Percentiles rank a stretch among this genome's conserved stretches.
phyloP scores from a whole-genome alignment of 2,888 invertebrate genomes.

The Apodemia mormo region DNA sequence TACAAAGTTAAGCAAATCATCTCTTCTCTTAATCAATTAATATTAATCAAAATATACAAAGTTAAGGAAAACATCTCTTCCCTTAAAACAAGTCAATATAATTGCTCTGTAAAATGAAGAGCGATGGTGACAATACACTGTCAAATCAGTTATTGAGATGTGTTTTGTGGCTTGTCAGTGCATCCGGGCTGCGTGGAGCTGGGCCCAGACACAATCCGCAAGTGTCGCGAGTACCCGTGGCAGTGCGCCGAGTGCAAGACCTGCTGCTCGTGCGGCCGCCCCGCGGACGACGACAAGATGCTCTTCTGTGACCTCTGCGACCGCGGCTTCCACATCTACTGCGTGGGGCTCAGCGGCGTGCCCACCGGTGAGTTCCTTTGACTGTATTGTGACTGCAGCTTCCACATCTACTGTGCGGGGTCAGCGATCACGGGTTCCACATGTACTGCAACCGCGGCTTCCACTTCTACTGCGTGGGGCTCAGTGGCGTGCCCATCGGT shows the following conservation, averaged over 20 bases:
- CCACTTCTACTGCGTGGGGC: slow-evolving; percentile 95
- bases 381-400: slow-evolving; percentile 90
- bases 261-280: slow-evolving; percentile 91
- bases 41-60: neutral
- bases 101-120: too few relatives aligned
- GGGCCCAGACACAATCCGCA: slow-evolving; percentile 89
- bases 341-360: slow-evolving; percentile 90
- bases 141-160: neutral
- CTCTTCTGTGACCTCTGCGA: slow-evolving; percentile 97
- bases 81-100: too few relatives aligned
- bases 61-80: neutral
- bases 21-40: too few relatives aligned
- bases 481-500: slow-evolving; percentile 82
- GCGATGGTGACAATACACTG: too few relatives aligned
- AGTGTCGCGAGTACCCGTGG: slow-evolving; percentile 94
- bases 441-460: slow-evolving; percentile 91
- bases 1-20: too few relatives aligned
- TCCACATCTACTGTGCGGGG: slow-evolving; percentile 74
- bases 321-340: slow-evolving; percentile 96
- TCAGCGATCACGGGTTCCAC: too few relatives aligned
- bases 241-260: slow-evolving; percentile 96
- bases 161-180: slow-evolving; percentile 63
- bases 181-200: slow-evolving; percentile 95
- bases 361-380: slow-evolving; percentile 84
- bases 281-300: slow-evolving; percentile 94